Conservation (phyloP, 2,797 vertebrate genomes). For the Danio kyathit region DNA sequence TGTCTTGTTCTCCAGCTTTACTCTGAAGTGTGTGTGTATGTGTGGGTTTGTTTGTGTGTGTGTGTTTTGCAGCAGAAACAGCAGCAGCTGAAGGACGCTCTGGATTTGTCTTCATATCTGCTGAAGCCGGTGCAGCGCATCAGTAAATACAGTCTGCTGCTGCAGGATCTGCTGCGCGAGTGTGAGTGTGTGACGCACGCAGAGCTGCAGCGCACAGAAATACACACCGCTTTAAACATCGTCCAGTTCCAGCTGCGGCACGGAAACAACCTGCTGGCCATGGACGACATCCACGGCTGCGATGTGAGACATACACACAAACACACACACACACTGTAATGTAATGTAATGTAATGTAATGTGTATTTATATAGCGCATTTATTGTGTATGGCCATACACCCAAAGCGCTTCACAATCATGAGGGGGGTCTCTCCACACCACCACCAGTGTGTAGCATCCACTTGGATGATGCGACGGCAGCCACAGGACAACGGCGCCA, state of each 20-base stretch:
- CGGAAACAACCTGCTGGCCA: conserved; percentile 85
- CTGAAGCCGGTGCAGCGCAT: conserved; percentile 87
- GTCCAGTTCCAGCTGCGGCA: conserved; percentile 84
- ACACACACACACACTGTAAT: too few species aligned
- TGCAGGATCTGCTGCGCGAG: conserved; percentile 83
- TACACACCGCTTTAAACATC: conserved; percentile 80
- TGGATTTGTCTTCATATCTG: conserved; percentile 85
- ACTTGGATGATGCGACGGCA: too few species aligned
- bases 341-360: too few species aligned
- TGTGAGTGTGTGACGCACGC: conserved; percentile 63
- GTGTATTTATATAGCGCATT: too few species aligned
- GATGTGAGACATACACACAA: conserved; percentile 75
- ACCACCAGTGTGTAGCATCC: too few species aligned
- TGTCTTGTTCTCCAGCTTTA: too few species aligned
- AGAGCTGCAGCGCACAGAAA: conserved; percentile 73
- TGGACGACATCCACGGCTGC: conserved; percentile 85
- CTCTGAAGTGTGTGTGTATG: too few species aligned
- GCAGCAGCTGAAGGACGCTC: conserved; percentile 78
- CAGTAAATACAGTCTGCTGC: conserved; percentile 86
- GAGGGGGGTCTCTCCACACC: too few species aligned
- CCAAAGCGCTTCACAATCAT: too few species aligned
- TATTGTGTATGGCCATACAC: too few species aligned
- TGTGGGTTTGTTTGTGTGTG: too few species aligned
- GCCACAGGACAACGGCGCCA: too few species aligned
- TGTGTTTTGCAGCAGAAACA: conserved; percentile 77